Evolutionary conservation across 2,888 invertebrate genomes (phyloP).

Genomic region (Dicycla oo): DNA sequence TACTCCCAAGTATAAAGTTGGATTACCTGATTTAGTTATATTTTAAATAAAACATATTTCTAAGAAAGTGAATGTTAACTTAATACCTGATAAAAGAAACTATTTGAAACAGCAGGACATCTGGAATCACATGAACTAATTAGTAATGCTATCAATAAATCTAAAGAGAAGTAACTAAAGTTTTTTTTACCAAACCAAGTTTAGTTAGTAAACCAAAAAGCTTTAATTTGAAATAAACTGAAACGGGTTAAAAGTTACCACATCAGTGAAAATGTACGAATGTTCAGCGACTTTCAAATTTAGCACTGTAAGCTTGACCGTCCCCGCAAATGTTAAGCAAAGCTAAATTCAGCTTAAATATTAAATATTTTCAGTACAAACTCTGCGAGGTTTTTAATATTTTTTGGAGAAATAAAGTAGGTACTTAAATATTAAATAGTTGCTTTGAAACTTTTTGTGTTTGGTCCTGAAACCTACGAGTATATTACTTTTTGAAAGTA

Average conservation of each 20-base stretch:
- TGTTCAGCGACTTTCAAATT: constrained; percentile 37
- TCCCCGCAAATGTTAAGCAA: constrained; percentile 26
- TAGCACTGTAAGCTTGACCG: constrained; percentile 30
- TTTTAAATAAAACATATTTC: background rate
- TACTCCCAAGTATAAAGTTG: background rate
- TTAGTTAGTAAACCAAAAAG: no score
- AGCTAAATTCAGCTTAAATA: constrained; percentile 40
- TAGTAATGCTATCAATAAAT: background rate
- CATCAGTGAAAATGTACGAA: constrained; percentile 13
- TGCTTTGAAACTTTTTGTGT: constrained; percentile 26
- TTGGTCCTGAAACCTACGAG: constrained; percentile 6
- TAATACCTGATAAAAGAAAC: background rate
- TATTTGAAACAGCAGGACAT: background rate
- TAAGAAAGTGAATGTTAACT: background rate
- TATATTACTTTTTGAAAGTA: constrained; percentile 23
- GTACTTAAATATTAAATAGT: constrained; percentile 31
- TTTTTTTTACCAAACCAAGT: no score
- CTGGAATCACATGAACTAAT: background rate
- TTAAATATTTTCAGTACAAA: constrained; percentile 37
- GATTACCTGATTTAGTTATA: background rate
- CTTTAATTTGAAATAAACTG: constrained; percentile 20
- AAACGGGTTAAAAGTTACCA: background rate
- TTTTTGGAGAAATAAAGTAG: constrained; percentile 27
- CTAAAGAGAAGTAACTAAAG: background rate
- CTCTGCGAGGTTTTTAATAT: constrained; percentile 23